Evolutionary conservation across 1,140 invertebrate genomes (phyloP), one percentile per base, ranked within the genome.

Genomic region (Ceratoteleas bidentatus): DNA sequence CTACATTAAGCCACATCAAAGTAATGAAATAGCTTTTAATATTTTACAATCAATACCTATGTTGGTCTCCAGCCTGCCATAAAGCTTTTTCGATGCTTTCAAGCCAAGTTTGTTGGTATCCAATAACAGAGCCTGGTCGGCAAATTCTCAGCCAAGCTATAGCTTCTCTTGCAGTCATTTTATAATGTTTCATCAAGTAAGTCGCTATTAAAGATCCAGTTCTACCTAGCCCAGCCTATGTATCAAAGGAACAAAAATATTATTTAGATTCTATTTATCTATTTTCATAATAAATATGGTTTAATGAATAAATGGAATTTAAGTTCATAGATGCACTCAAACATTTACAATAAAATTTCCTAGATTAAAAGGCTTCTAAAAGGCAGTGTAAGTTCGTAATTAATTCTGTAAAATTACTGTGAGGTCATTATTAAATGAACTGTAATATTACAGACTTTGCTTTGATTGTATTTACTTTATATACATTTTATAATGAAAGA

Each of bases 71-170:
- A 40, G 85, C 75, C 36, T 86, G 85, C 90, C 92, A 91, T 2
- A 93, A 85, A 76, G 75, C 88, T 15, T 82, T 83, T 78, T 94
- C 90, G 56, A 92, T 89, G 13, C 93, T 92, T 90, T 95, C 94
- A 11, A 97, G 90, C 93, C 95, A 97, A 45, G 94, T 91, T 89
- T 97, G 96, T 86, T 97, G 96, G 58, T 94, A 93, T 3, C 96
- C 96, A 84, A 97, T 96, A 8, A 97, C 94, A 38, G 95, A 96
- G 0, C 96, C 96, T 34, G 96, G 96, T 43, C 96, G 92, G 88
- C 96, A 97, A 56, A 97, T 95, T 85, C 96, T 90, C 57, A 96
- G 89, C 96, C 96, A 97, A 5, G 94, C 96, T 85, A 97, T 97
- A n/a, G 94, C 93, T 90, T 97, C 96, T 64, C 92, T 93, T 2